A percentile compares a stretch with the other conserved stretches of the same genome.
Evolutionary conservation across 2,113 vertebrate genomes (phyloP).

Genomic region (Melanostigma gelatinosum): DNA sequence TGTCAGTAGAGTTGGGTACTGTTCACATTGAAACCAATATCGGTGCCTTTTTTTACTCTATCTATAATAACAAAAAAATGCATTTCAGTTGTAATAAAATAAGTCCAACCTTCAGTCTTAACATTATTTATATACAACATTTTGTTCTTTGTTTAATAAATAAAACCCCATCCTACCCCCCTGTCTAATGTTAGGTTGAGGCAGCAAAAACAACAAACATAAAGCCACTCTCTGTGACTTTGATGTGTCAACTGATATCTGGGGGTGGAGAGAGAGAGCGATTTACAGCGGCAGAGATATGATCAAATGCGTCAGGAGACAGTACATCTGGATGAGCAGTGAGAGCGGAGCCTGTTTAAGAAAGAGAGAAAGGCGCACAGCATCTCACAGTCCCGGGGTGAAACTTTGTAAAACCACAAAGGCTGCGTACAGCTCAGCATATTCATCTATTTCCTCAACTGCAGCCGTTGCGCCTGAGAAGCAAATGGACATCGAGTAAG

Average conservation of each 20-base stretch:
- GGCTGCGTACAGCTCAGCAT: background rate
- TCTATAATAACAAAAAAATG: too few species aligned
- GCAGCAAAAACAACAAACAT: background rate
- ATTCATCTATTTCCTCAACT: slow-evolving; percentile 11
- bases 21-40: background rate
- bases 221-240: slow-evolving; percentile 23
- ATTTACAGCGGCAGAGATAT: slow-evolving; percentile 45
- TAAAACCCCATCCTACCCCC: too few species aligned
- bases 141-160: too few species aligned
- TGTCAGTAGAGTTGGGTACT: too few species aligned
- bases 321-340: slow-evolving; percentile 31
- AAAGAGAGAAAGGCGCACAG: slow-evolving; percentile 18
- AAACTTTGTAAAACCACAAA: slow-evolving; percentile 35
- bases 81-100: too few species aligned
- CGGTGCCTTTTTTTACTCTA: background rate
- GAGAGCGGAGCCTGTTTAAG: slow-evolving; percentile 31
- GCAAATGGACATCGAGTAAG: slow-evolving; percentile 12
- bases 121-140: too few species aligned
- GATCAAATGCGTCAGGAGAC: slow-evolving; percentile 58
- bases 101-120: too few species aligned
- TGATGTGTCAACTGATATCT: slow-evolving; percentile 53
- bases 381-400: slow-evolving; percentile 23
- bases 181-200: too few species aligned
- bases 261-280: slow-evolving; percentile 30
- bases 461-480: background rate